These are phyloP conservation scores for Eupithecia centaureata DNA, from an alignment of 2,888 invertebrate species.

Conservation along the genomic window DNA sequence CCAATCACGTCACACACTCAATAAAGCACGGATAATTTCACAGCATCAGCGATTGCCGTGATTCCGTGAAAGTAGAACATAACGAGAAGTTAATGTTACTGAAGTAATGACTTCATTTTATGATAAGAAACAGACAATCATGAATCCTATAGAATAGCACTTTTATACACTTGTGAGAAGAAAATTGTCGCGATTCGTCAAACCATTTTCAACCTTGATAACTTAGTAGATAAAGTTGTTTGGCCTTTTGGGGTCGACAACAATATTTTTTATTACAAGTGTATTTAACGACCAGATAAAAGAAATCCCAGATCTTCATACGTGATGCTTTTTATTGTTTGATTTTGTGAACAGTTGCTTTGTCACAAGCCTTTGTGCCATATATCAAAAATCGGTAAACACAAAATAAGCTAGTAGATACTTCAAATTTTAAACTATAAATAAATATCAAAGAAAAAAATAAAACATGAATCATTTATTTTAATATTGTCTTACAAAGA, in stretches of 20 bases:
- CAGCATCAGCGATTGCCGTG: conserved; percentile 8
- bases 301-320: neutral
- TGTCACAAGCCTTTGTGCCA: neutral
- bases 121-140: conserved; percentile 45
- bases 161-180: conserved; percentile 37
- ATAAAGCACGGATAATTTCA: neutral
- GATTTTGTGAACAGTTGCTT: neutral
- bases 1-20: neutral
- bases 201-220: conserved; percentile 5
- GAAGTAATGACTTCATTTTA: conserved; percentile 47
- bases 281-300: conserved; percentile 29
- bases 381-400: too few species aligned
- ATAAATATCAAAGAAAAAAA: too few species aligned
- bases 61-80: conserved; percentile 32
- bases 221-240: neutral
- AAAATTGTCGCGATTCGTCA: conserved; percentile 22
- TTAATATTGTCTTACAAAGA: too few species aligned
- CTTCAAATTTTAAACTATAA: too few species aligned
- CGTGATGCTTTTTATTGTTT: neutral
- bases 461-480: too few species aligned
- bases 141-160: conserved; percentile 30
- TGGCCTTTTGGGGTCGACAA: neutral
- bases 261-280: conserved; percentile 27
- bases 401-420: too few species aligned
- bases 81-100: conserved; percentile 46